Evolutionary conservation across 1,140 invertebrate species (phyloP).

Genomic region (Caenorhabditis brenneri): DNA sequence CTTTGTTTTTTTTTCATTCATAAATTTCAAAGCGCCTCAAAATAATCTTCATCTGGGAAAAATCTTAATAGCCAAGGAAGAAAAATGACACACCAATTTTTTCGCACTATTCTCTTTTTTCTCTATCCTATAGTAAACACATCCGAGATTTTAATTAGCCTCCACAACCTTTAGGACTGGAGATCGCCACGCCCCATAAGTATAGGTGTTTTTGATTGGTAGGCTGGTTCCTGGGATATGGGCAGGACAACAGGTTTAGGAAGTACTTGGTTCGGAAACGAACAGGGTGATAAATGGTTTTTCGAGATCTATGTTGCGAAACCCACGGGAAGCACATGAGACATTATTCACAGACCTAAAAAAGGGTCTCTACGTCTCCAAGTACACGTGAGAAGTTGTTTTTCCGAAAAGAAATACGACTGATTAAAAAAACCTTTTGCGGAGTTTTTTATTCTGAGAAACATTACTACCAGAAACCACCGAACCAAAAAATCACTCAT

Average conservation of each 20-base stretch:
- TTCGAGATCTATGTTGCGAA: constrained; percentile 19
- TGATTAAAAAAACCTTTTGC: too few relatives aligned
- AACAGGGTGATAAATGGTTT: not conserved
- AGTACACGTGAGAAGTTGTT: too few relatives aligned
- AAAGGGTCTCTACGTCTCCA: not conserved
- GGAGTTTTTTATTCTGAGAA: too few relatives aligned
- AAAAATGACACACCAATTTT: not conserved
- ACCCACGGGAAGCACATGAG: not conserved
- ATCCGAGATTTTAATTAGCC: too few relatives aligned
- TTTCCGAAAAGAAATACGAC: not conserved
- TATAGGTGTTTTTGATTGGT: constrained; percentile 33
- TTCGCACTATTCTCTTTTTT: not conserved
- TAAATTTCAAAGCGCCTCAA: too few relatives aligned
- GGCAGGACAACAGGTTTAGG: constrained; percentile 28
- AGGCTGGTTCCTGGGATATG: not conserved
- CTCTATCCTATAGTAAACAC: not conserved
- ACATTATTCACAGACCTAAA: not conserved
- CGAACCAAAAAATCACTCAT: too few relatives aligned
- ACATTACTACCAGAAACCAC: too few relatives aligned
- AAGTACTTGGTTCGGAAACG: not conserved
- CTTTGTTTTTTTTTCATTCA: not conserved
- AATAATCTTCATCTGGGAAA: not conserved
- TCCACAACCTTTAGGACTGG: not conserved
- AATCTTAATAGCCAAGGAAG: too few relatives aligned
- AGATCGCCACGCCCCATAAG: not conserved